Evolutionary conservation across 2,888 invertebrate species (phyloP), one percentile per base, ranked within the genome.

Genomic region (Liposcelis brunnea): DNA sequence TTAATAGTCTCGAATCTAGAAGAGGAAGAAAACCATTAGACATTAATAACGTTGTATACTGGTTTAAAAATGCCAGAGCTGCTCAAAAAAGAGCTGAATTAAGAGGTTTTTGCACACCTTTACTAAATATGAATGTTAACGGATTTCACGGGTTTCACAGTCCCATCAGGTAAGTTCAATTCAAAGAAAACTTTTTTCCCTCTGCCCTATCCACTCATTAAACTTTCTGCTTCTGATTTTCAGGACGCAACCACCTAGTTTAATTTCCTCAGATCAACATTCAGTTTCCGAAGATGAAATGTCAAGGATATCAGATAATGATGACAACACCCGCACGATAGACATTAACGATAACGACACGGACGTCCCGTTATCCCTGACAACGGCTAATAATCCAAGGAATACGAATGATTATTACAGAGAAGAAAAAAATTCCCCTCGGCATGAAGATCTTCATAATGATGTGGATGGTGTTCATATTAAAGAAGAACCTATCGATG

Each of bases 51-150:
- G 91, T 94, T 12, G 91, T 93, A 12, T 90, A 90, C 58, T 90
- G 90, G 90, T 98, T 98, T 66, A 94, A 95, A 62, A 95, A 95
- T 60, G 94, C 95, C 0, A 72, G 97, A 44, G 95, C 95, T 1
- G 93, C 93, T 1, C 87, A 90, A 60, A 90, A 94, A 58, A 72
- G 94, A 35, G 90, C 90, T 2, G 89, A 90, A 54, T 63, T 66
- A 42, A 59, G 69, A 19, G 67, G 63, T 5, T 40, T 40, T 19
- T 40, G 19, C 19, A 19, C 40, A 8, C 40, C 40, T 3, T 6
- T 40, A 7, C 16, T 18, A 12, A 40, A 40, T 19, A 19, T 40
- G 40, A n/a, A n/a, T 34, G 56, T 64, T 42, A 65, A 64, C 50
- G 63, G 63, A 0, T 40, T 40, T 40, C 40, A 40, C 7, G 19